A percentile compares a stretch with the other conserved stretches of the same genome.
phyloP scores from a whole-genome alignment of 2,113 vertebrate genomes.

The Calidris pygmaea region DNA sequence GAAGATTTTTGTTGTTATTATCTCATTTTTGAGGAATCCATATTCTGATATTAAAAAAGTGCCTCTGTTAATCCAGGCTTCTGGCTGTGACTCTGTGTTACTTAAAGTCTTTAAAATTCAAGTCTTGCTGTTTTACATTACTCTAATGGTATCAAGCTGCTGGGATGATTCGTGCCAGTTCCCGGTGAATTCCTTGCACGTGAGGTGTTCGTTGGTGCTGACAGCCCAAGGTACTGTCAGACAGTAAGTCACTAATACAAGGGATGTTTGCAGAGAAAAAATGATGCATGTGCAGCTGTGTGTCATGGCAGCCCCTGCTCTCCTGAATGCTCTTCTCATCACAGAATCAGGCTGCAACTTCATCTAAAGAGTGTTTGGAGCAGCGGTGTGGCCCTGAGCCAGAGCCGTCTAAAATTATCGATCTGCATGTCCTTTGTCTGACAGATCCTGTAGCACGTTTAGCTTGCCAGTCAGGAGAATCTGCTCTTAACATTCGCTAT shows the following conservation, averaged over 20 bases:
- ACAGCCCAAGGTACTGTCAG: accelerated
- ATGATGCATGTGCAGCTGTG: background rate
- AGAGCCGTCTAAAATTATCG: accelerated
- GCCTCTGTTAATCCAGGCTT: background rate
- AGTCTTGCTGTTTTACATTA: background rate
- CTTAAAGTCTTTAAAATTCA: background rate
- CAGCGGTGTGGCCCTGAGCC: accelerated
- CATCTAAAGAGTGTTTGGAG: background rate
- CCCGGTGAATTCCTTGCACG: background rate
- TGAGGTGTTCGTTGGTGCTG: background rate
- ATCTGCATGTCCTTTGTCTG: background rate
- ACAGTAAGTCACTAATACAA: background rate
- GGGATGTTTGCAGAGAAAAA: background rate
- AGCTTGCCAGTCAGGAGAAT: background rate
- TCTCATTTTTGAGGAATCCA: background rate
- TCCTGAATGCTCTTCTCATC: background rate
- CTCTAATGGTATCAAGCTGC: background rate
- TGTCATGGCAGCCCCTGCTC: background rate
- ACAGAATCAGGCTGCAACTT: background rate
- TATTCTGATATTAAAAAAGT: background rate
- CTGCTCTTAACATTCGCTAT: background rate
- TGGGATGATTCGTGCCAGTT: background rate
- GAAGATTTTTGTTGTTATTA: background rate
- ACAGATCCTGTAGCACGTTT: background rate
- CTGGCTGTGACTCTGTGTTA: background rate